Evolutionary conservation across 1,140 invertebrate species (phyloP), one percentile per base, ranked within the genome.

Genomic region (Trichonephila inaurata): DNA sequence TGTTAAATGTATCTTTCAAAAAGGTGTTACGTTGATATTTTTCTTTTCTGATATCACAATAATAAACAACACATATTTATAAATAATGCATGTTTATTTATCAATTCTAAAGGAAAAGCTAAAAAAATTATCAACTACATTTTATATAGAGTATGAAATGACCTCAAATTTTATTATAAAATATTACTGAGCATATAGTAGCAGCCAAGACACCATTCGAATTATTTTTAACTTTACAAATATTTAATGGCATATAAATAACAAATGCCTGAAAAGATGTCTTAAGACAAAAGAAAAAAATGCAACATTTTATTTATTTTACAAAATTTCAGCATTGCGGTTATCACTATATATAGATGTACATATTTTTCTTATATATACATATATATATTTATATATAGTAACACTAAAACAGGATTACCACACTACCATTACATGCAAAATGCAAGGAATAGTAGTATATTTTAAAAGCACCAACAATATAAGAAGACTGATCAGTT

Each of bases 131-230:
- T 69, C 21, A 51, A 86, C 82, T 87, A 92, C 83, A 87, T 66
- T 86, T 92, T 87, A 87, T 69, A 86, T 92, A 92, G 82, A 69
- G 64, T 92, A 92, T 92, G 91, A 92, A 92, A 92, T 92, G 91
- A 92, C 85, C 83, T 92, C 91, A 92, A 92, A 87, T 87, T 92
- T 92, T 92, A 91, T 89, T 89, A 92, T 92, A 92, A 92, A 92
- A 92, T 87, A 87, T 91, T 92, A 92, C 91, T 92, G 91, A 92
- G 91, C 91, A 92, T 83, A 87, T 83, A 87, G 91, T 92, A 92
- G 91, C 91, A 92, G 91, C 91, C 91, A 92, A 92, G 91, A 92
- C 91, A 92, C 91, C 91, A 92, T 92, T 92, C 91, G 85, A 87
- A 87, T 92, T 92, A 87, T 72, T 92, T 69, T 87, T 91, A 91